Base-by-base conservation (phyloP, 2,797 vertebrate genomes). In the Acrossocheilus fasciatus region DNA sequence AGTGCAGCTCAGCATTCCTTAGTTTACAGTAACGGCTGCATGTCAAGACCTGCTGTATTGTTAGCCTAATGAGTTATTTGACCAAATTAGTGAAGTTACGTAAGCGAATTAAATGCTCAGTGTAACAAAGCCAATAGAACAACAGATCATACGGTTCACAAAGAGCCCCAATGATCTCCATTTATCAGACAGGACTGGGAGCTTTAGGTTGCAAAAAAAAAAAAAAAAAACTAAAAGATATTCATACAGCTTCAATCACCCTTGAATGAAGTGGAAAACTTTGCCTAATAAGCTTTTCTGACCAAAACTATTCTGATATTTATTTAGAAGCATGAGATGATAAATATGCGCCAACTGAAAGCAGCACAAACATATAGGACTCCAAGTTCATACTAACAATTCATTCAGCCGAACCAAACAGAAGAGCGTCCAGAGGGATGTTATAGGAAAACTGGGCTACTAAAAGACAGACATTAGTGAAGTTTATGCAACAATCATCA, bases 21-120 rank as follows among this genome's bases (percentile, higher is more conserved):
- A 59, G 57, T 81, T 80, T 68, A 82, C 57, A 45, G 54, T 70
- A 30, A 85, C 11, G 12, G 72, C 74, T 47, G 26, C 62, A 59
- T 76, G 54, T 75, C 80, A 80, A 83, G 43, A 39, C 50, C 7
- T 8, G 47, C 23, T 70, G 17, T 54, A 70, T 70, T 81, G 84
- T 77, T 54, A 81, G 75, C 70, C 72, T 79, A 74, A 88, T 69
- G 26, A 75, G 72, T 62, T 72, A 34, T 70, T 82, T 75, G 43
- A 81, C 41, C 47, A 86, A 88, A 81, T 88, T 66, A 89, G 43
- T 52, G 30, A 64, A 52, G 68, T 87, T 87, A 78, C 11, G n/a
- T 5, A 88, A 78, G 75, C 82, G 8, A 73, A 81, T 59, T 36
- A 83, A 85, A 70, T 10, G 23, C 30, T 74, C 36, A 6, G 30